These are phyloP conservation scores for Heterocephalus glaber DNA, from an alignment of 2,113 vertebrate genomes.

Conservation along the genomic window DNA sequence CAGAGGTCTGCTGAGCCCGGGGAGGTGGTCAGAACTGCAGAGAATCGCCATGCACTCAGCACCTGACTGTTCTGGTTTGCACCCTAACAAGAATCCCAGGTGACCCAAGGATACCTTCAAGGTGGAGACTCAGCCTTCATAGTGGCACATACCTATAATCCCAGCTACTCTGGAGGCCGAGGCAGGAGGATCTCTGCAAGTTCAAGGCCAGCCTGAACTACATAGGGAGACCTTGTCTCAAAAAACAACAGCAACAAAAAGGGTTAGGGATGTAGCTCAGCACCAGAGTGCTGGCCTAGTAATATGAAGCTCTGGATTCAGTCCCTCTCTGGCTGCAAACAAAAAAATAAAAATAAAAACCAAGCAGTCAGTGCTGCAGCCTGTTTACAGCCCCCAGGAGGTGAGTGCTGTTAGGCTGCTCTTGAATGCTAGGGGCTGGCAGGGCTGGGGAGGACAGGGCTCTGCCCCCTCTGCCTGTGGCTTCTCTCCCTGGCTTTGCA, in stretches of 20 bases:
- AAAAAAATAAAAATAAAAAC: not conserved
- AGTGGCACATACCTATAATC: not conserved
- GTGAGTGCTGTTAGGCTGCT: not conserved
- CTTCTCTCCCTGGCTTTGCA: not conserved
- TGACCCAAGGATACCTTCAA: not conserved
- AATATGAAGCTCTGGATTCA: not conserved
- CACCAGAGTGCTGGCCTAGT: not conserved
- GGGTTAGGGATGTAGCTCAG: not conserved
- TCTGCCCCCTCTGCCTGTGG: not conserved
- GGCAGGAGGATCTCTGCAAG: not conserved
- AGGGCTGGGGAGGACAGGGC: not conserved
- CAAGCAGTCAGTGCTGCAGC: not conserved
- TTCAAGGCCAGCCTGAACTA: not conserved
- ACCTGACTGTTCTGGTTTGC: too few relatives aligned
- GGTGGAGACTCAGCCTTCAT: not conserved
- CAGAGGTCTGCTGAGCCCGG: not conserved
- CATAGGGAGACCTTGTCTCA: not conserved
- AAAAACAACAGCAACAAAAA: not conserved
- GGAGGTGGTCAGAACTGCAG: not conserved
- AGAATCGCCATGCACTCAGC: not conserved
- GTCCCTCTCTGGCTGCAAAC: not conserved
- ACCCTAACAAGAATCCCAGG: not conserved
- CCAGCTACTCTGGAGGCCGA: not conserved
- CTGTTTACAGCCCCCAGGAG: not conserved
- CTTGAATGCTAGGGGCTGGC: not conserved